These are phyloP conservation scores for Semibalanus balanoides DNA, from an alignment of 1,140 invertebrate genomes.

Conservation along the genomic window DNA sequence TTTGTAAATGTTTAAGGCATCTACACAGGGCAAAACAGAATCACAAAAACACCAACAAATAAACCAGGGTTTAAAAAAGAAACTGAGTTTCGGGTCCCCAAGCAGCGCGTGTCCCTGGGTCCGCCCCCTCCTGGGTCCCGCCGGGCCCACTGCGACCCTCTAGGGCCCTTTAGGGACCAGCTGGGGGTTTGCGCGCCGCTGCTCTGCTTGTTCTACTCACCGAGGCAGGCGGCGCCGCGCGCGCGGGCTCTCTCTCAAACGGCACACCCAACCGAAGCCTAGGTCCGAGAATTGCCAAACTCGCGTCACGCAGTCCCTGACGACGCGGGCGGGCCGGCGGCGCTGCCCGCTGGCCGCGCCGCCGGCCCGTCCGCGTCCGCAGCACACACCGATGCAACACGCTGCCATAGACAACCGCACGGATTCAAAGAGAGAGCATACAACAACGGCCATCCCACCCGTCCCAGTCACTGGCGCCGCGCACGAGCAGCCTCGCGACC, in stretches of 20 bases:
- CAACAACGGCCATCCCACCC: no score
- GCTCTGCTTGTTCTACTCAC: background rate
- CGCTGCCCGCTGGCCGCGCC: no score
- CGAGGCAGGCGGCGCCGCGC: no score
- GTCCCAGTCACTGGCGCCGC: background rate
- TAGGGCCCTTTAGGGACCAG: background rate
- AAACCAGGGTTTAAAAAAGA: background rate
- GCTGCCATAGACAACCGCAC: background rate
- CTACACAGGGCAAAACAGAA: background rate
- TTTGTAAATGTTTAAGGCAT: background rate
- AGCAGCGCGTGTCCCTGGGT: background rate
- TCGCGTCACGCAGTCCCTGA: background rate
- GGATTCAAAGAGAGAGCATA: no score
- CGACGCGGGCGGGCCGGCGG: no score
- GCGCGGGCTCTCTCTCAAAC: background rate
- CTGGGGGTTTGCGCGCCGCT: no score
- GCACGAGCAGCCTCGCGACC: no score
- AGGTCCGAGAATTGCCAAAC: constrained; percentile 1
- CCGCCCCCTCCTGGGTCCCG: background rate
- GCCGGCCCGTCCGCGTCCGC: background rate
- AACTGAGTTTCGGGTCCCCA: background rate
- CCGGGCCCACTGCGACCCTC: no score
- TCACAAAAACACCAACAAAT: background rate
- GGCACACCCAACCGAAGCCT: background rate
- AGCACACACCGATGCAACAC: background rate